A percentile compares a stretch with the other conserved stretches of the same genome.
phyloP scores from a whole-genome alignment of 35 echinoderm and acorn worm species.

The Patiria miniata region DNA sequence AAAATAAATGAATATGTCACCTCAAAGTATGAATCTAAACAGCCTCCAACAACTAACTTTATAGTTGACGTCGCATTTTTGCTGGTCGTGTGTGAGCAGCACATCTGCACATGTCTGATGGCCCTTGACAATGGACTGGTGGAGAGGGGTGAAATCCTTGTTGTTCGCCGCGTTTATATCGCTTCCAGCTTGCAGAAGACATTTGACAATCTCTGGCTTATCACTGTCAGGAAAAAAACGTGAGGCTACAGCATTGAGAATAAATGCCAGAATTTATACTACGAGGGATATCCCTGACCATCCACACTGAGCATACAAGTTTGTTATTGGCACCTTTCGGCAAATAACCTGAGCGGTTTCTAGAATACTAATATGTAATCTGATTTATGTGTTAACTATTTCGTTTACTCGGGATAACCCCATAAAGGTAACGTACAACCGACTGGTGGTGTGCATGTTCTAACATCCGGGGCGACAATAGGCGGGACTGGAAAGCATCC shows the following conservation, averaged over 20 bases:
- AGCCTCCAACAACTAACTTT: constrained; percentile 60
- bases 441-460: too few species aligned
- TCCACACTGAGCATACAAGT: background rate
- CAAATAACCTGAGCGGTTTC: too few species aligned
- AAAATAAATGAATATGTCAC: too few species aligned
- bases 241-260: too few species aligned
- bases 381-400: too few species aligned
- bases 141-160: constrained; percentile 11
- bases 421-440: too few species aligned
- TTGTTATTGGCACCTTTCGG: too few species aligned
- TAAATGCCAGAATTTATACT: background rate
- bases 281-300: background rate
- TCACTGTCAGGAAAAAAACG: constrained; percentile 10
- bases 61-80: constrained; percentile 64
- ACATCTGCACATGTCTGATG: constrained; percentile 36
- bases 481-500: too few species aligned
- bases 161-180: constrained; percentile 35
- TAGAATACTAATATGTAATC: too few species aligned
- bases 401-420: too few species aligned
- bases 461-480: too few species aligned
- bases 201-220: constrained; percentile 28
- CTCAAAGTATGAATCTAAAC: too few species aligned
- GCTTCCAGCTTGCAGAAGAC: background rate
- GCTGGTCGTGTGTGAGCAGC: background rate
- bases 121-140: constrained; percentile 38